Conservation (phyloP, 2,113 vertebrate species). For the Ailuropoda melanoleuca region DNA sequence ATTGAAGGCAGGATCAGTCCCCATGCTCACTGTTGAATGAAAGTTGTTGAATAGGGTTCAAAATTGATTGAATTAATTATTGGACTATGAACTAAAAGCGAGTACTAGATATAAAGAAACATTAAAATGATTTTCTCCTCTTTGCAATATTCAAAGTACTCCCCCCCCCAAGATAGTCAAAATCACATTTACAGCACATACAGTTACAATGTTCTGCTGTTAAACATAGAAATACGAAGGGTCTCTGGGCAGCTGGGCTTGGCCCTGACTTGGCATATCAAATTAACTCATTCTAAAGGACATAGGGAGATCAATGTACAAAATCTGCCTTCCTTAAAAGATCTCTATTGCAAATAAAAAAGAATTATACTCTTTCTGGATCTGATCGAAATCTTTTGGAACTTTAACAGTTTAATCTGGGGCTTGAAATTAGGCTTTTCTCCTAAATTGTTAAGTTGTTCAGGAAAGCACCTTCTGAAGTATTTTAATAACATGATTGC, state of each 20-base stretch:
- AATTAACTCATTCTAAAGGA: not conserved
- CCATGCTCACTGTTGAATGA: not conserved
- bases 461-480: conserved; percentile 37
- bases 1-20: not conserved
- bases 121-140: not conserved
- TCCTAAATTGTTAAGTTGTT: conserved; percentile 43
- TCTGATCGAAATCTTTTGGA: not conserved
- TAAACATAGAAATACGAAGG: not conserved
- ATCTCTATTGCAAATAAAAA: not conserved
- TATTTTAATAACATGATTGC: conserved; percentile 48
- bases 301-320: not conserved
- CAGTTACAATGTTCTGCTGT: not conserved
- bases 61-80: not conserved
- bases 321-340: not conserved
- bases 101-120: not conserved
- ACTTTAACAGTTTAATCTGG: conserved; percentile 1
- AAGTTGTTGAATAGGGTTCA: not conserved
- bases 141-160: not conserved
- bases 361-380: not conserved
- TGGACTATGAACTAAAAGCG: not conserved
- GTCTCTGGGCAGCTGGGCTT: not conserved
- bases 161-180: not conserved
- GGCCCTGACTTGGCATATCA: not conserved
- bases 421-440: conserved; percentile 34
- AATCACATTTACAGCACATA: not conserved